Evolutionary conservation across 1,140 invertebrate genomes (phyloP).

Genomic region (Drosophila lacertosa): DNA sequence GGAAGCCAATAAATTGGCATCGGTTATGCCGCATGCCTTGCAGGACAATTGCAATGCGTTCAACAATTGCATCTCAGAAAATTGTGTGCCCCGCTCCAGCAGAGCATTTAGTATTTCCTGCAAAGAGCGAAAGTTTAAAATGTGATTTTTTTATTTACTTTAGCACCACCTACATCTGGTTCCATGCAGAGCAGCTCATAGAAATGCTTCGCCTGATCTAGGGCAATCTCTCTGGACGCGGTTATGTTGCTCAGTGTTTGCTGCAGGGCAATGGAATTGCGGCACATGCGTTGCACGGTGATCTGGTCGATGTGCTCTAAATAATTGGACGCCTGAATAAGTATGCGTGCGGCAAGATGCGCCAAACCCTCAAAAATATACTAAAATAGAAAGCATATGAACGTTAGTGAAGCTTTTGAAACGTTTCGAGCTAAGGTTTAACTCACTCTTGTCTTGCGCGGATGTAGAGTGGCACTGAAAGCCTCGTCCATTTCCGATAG

Average conservation of each 20-base stretch:
- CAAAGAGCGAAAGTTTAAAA: background rate
- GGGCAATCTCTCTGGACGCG: constrained; percentile 91
- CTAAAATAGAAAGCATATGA: constrained; percentile 85
- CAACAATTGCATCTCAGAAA: constrained; percentile 93
- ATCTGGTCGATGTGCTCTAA: constrained; percentile 92
- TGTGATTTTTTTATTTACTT: too few relatives aligned
- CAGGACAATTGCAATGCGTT: constrained; percentile 91
- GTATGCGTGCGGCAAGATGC: constrained; percentile 92
- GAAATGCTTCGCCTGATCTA: constrained; percentile 95
- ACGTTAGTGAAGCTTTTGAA: background rate
- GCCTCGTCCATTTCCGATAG: constrained; percentile 92
- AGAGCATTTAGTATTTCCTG: constrained; percentile 94
- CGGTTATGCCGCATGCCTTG: constrained; percentile 83
- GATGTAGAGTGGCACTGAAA: constrained; percentile 89
- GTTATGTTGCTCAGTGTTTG: constrained; percentile 94
- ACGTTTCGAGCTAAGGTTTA: background rate
- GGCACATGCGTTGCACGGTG: constrained; percentile 92
- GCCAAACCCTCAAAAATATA: constrained; percentile 98
- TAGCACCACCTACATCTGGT: constrained; percentile 87
- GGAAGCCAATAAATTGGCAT: constrained; percentile 84
- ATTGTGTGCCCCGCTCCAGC: constrained; percentile 92
- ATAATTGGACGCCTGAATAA: constrained; percentile 92
- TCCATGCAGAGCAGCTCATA: constrained; percentile 94
- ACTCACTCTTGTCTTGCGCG: constrained; percentile 91
- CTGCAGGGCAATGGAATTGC: constrained; percentile 94